Evolutionary conservation across 23 tunicate species (phyloP).

Genomic region (Ascidia mentula): DNA sequence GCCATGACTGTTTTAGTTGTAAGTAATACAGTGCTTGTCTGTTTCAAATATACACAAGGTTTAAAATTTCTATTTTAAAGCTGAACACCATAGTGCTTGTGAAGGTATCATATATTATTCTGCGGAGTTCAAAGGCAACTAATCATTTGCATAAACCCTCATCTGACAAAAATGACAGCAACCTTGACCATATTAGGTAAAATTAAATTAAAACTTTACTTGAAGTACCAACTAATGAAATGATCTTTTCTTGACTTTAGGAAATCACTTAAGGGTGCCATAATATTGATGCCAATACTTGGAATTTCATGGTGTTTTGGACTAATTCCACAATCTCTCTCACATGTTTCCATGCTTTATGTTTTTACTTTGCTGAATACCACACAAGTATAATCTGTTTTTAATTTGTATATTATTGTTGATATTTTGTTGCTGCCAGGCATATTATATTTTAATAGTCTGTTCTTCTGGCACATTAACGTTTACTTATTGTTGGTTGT

Average conservation of each 20-base stretch:
- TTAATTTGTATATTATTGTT: neutral
- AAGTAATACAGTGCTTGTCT: neutral
- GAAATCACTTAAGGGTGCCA: conserved; percentile 71
- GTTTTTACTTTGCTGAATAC: conserved; percentile 62
- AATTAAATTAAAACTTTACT: neutral
- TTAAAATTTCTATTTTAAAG: conserved; percentile 16
- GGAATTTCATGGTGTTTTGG: conserved; percentile 87
- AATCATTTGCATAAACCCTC: conserved; percentile 45
- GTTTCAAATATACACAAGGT: neutral
- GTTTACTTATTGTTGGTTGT: no score
- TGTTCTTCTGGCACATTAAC: no score
- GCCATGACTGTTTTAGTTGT: conserved; percentile 42
- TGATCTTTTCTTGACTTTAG: conserved; percentile 15
- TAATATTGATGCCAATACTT: conserved; percentile 80
- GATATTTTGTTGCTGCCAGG: no score
- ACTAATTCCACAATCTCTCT: conserved; percentile 53
- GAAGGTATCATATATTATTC: conserved; percentile 50
- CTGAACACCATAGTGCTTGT: conserved; percentile 43
- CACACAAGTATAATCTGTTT: conserved; percentile 62
- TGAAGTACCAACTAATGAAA: neutral
- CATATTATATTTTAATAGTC: no score
- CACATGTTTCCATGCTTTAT: conserved; percentile 68
- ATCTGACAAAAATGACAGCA: conserved; percentile 35
- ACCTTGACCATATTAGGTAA: conserved; percentile 50
- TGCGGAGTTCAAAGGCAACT: conserved; percentile 43